Base-by-base conservation (phyloP, 2,797 vertebrate genomes). In the Syngnathus rostellatus region DNA sequence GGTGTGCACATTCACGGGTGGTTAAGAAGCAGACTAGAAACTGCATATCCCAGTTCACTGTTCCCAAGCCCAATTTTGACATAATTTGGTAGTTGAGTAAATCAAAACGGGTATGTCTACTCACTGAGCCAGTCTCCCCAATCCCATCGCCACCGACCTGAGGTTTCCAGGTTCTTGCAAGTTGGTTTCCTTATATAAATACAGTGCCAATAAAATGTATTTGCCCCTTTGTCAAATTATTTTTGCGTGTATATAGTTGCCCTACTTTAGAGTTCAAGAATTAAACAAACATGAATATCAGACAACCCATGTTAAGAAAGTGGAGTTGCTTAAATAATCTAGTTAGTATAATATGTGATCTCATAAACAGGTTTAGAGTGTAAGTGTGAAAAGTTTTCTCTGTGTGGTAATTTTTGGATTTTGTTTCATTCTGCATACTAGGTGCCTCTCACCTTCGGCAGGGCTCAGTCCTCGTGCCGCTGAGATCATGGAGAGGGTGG, bases 381-480 rank as follows among this genome's bases (percentile, higher is more conserved):
- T 31, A 31, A 31, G 31, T 31, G 31, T 31, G 31, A 31, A 31
- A 31, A 3, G 5, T 31, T 31, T 31, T 31, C 31, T 31, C 31
- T 31, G 31, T 31, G 31, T 3, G 14, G 10, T 2, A 2, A 40
- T 40, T n/a, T 60, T 31, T 37, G 14, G 38, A 59, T 59, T 59
- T 43, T 23, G 40, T 45, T 12, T 23, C 6, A 25, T 37, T 31
- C 10, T 23, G 43, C 17, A 8, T 5, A 12, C 8, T 37, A 53
- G 10, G 48, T 17, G 16, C 0, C 9, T 71, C 93, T 94, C 88
- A 99, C 97, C 92, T 0, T 99, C 95, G 0, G 95, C 93, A 0
- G 97, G 97, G 79, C 97, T 99, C 76, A 99, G 93, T 69, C 95
- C 96, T 65, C 97, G 87, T 43, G 95, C 94, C 0, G 97, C 94